Conservation (phyloP, 2,113 vertebrate genomes). For the Cynocephalus volans region DNA sequence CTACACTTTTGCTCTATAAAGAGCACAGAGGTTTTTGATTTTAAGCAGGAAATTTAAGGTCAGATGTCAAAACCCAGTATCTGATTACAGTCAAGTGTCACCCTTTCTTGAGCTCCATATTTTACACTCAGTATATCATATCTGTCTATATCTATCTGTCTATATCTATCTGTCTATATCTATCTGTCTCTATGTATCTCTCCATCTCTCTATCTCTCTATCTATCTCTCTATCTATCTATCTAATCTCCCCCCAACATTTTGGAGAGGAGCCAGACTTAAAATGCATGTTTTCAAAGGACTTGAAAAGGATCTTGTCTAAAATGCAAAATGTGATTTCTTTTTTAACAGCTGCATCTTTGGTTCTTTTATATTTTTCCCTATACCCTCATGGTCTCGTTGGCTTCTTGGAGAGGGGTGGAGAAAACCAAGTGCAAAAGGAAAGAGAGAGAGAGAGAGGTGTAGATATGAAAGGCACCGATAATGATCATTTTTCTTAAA, state of each 20-base stretch:
- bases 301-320: constrained; percentile 67
- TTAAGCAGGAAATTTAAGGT: constrained; percentile 79
- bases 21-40: constrained; percentile 22
- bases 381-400: constrained; percentile 62
- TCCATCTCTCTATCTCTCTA: neutral
- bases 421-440: constrained; percentile 65
- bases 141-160: neutral
- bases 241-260: constrained; percentile 72
- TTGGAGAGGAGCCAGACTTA: constrained; percentile 76
- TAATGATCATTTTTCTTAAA: constrained; percentile 35
- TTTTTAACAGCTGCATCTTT: constrained; percentile 59
- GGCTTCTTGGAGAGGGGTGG: neutral
- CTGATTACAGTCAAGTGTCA: constrained; percentile 5
- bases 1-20: neutral
- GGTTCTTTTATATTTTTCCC: constrained; percentile 68
- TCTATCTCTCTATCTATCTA: neutral
- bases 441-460: neutral
- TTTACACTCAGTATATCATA: neutral
- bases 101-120: constrained; percentile 23
- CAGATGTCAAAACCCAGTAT: constrained; percentile 69
- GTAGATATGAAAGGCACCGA: constrained; percentile 19
- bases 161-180: constrained; percentile 39
- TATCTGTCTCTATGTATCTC: no score
- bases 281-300: constrained; percentile 70
- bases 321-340: constrained; percentile 75